These are phyloP conservation scores for Morphnarchus princeps DNA, from an alignment of 2,113 vertebrate genomes.

Conservation along the genomic window DNA sequence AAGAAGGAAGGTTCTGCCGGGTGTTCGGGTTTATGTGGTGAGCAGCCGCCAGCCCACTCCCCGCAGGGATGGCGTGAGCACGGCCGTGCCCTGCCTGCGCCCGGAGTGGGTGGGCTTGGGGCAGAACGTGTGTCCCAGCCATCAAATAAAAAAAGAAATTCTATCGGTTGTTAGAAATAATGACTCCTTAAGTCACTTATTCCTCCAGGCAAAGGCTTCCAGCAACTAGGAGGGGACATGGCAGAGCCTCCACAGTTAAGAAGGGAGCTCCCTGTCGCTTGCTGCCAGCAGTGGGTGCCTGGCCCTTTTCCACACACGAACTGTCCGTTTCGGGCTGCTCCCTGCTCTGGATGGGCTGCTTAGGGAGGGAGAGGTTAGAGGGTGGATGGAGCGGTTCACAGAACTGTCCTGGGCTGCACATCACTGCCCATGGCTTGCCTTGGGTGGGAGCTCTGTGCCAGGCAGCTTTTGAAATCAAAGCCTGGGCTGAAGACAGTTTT, in stretches of 20 bases:
- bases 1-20: neutral
- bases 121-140: neutral
- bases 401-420: neutral
- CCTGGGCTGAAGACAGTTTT: neutral
- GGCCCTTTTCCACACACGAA: rapidly evolving
- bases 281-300: neutral
- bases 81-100: rapidly evolving
- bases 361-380: neutral
- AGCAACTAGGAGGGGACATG: neutral
- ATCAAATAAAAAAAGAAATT: neutral
- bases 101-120: neutral
- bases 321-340: neutral
- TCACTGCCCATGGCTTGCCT: neutral
- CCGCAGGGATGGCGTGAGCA: neutral
- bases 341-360: neutral
- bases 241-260: neutral
- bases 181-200: neutral
- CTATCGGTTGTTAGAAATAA: neutral
- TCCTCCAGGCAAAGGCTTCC: neutral
- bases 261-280: neutral
- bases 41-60: neutral
- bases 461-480: neutral
- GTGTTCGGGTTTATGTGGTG: neutral
- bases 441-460: neutral
- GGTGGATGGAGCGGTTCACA: neutral